Evolutionary conservation across 2,888 invertebrate species (phyloP).

Genomic region (Carterocephalus palaemon): DNA sequence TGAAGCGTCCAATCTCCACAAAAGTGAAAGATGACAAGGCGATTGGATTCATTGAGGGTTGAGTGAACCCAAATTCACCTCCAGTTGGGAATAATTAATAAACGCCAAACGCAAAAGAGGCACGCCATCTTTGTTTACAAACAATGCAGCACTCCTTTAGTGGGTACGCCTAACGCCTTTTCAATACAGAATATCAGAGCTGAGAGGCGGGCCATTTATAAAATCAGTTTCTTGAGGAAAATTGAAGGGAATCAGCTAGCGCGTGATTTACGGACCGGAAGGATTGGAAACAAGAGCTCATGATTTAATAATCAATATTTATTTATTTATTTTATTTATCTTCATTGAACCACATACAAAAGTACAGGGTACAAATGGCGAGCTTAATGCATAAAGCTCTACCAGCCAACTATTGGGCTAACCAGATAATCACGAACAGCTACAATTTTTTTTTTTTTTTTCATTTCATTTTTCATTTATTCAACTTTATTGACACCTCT

Average conservation of each 20-base stretch:
- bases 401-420: no score
- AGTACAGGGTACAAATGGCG: no score
- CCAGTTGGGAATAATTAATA: conserved; percentile 30
- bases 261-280: not conserved
- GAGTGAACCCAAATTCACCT: conserved; percentile 5
- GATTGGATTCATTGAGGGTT: conserved; percentile 5
- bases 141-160: conserved; percentile 32
- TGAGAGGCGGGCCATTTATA: conserved; percentile 19
- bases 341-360: no score
- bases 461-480: no score
- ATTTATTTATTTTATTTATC: no score
- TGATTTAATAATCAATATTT: no score
- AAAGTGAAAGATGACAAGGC: conserved; percentile 9
- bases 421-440: no score
- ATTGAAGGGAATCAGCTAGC: conserved; percentile 17
- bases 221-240: conserved; percentile 25
- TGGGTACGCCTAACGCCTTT: conserved; percentile 12
- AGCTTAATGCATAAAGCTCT: no score
- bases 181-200: conserved; percentile 22
- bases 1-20: not conserved
- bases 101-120: conserved; percentile 32
- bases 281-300: not conserved
- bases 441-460: no score
- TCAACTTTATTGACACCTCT: no score
- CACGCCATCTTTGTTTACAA: conserved; percentile 31